Percentiles rank a stretch among this genome's conserved stretches.
Evolutionary conservation across 2,888 invertebrate genomes (phyloP).

Genomic region (Ectemnius lituratus): DNA sequence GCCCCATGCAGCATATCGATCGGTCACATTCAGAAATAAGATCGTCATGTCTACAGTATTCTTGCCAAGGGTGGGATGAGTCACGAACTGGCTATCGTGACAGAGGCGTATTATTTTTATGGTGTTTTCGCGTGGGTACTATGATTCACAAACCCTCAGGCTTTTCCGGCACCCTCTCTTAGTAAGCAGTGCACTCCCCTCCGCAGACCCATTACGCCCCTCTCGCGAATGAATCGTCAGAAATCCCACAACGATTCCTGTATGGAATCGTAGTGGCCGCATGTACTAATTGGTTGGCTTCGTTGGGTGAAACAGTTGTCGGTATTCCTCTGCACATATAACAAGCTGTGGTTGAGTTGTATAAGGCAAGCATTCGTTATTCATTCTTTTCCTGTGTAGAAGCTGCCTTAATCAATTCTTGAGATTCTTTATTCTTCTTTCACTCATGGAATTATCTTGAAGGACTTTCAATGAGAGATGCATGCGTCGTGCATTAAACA

Average conservation of each 20-base stretch:
- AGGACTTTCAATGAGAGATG: background rate
- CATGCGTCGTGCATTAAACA: background rate
- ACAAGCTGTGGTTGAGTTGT: background rate
- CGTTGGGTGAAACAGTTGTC: too few species aligned
- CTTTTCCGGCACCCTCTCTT: conserved; percentile 50
- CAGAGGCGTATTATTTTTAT: conserved; percentile 66
- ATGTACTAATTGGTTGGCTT: conserved; percentile 40
- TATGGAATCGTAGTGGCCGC: conserved; percentile 33
- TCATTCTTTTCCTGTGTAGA: background rate
- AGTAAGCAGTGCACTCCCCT: conserved; percentile 11
- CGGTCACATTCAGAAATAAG: conserved; percentile 41
- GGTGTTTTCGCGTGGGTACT: conserved; percentile 67
- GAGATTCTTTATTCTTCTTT: background rate
- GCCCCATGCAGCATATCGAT: conserved; percentile 39
- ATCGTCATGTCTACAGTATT: conserved; percentile 30
- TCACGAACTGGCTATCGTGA: conserved; percentile 60
- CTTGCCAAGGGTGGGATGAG: conserved; percentile 53
- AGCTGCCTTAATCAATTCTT: background rate
- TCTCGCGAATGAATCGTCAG: conserved; percentile 45
- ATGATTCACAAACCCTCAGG: conserved; percentile 64
- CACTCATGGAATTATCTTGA: background rate
- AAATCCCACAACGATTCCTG: conserved; percentile 49
- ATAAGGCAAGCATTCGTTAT: too few species aligned
- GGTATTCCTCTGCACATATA: background rate
- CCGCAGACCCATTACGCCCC: conserved; percentile 2